Evolutionary conservation across 1,140 invertebrate species (phyloP).

Genomic region (Trichoplusia ni): DNA sequence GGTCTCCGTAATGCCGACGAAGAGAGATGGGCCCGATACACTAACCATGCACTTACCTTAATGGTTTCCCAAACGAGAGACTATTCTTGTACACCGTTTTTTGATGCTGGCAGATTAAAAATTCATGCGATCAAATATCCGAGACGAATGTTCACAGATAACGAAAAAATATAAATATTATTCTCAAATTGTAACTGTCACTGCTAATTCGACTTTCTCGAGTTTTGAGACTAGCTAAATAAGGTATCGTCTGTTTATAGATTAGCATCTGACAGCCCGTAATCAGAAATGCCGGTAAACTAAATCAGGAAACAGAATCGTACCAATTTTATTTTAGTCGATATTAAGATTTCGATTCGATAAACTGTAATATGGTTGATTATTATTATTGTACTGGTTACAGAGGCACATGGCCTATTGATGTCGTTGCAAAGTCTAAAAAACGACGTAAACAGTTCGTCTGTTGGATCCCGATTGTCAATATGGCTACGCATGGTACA

Average conservation of each 20-base stretch:
- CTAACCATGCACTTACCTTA: conserved; percentile 64
- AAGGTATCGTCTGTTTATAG: too few relatives aligned
- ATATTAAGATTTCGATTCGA: too few relatives aligned
- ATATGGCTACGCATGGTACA: too few relatives aligned
- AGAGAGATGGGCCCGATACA: conserved; percentile 42
- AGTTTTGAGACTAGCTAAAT: not conserved
- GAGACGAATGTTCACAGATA: conserved; percentile 37
- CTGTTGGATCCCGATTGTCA: too few relatives aligned
- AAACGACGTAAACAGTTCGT: too few relatives aligned
- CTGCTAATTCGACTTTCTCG: conserved; percentile 45
- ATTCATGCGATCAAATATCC: conserved; percentile 63
- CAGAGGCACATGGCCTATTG: too few relatives aligned
- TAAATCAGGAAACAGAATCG: too few relatives aligned
- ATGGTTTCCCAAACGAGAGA: conserved; percentile 58
- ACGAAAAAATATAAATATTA: conserved; percentile 54
- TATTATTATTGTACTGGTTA: too few relatives aligned
- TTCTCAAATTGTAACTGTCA: conserved; percentile 48
- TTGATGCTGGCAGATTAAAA: conserved; percentile 56
- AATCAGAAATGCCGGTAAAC: not conserved
- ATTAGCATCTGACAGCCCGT: not conserved
- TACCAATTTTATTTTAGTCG: too few relatives aligned
- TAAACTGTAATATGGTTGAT: too few relatives aligned
- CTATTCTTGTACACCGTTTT: conserved; percentile 52
- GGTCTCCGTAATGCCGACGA: conserved; percentile 32
- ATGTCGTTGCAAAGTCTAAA: too few relatives aligned